Evolutionary conservation across 2,888 invertebrate genomes (phyloP).

Genomic region (Ichneumoninae sp.): DNA sequence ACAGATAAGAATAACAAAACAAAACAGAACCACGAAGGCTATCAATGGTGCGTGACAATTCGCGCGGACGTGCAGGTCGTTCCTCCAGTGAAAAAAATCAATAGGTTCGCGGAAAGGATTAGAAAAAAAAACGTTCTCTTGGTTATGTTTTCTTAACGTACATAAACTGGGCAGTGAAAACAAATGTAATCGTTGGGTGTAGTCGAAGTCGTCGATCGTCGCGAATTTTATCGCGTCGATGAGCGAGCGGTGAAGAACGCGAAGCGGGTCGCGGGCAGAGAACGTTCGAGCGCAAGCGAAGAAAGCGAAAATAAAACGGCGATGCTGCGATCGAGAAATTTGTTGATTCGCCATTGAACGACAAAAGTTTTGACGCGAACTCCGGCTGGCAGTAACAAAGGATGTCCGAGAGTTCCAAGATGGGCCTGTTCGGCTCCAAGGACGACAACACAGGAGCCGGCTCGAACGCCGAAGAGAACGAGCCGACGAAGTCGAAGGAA

Average conservation of each 20-base stretch:
- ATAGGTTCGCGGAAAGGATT: conserved; percentile 63
- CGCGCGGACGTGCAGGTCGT: conserved; percentile 19
- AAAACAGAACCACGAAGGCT: not conserved
- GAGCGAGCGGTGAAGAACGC: conserved; percentile 5
- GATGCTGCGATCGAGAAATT: conserved; percentile 28
- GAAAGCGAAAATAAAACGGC: conserved; percentile 10
- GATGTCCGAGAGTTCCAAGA: conserved; percentile 78
- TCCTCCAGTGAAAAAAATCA: conserved; percentile 52
- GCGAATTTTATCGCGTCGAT: not conserved
- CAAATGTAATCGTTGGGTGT: conserved; percentile 41
- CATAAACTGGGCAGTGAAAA: conserved; percentile 28
- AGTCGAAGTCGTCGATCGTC: not conserved
- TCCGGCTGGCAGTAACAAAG: conserved; percentile 66
- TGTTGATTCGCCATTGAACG: conserved; percentile 21
- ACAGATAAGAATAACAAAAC: conserved; percentile 35
- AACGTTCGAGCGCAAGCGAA: not conserved
- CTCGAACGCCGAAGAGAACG: conserved; percentile 42
- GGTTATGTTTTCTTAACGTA: conserved; percentile 67
- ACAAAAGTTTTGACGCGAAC: conserved; percentile 43
- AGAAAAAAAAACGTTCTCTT: conserved; percentile 64
- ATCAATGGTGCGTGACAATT: conserved; percentile 1
- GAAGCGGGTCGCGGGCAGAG: not conserved
- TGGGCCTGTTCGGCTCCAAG: conserved; percentile 81
- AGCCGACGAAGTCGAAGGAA: conserved; percentile 60
- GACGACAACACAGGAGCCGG: conserved; percentile 70